phyloP scores from a whole-genome alignment of 2,888 invertebrate genomes.

The Tinea pellionella region DNA sequence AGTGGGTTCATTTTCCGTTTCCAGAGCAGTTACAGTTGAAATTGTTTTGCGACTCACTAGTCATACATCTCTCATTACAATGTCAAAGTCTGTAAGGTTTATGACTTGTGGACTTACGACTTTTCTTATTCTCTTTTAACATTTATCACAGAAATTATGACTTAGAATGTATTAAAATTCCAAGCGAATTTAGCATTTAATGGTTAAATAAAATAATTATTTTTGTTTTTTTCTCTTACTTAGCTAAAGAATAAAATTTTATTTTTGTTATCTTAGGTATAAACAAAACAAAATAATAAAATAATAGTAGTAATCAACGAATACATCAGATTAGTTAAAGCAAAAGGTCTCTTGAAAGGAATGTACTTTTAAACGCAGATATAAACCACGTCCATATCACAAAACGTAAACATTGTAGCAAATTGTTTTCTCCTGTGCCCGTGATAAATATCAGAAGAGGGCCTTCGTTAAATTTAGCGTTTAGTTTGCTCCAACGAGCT shows the following conservation, averaged over 20 bases:
- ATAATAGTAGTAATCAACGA: too few species aligned
- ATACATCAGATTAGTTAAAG: background rate
- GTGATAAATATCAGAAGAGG: conserved; percentile 6
- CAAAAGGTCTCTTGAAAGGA: background rate
- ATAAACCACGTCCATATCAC: background rate
- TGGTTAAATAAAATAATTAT: too few species aligned
- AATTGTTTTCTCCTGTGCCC: conserved; percentile 5
- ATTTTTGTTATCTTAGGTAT: background rate
- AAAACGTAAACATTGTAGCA: conserved; percentile 7
- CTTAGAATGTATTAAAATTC: too few species aligned
- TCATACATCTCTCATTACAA: too few species aligned
- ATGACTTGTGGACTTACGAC: too few species aligned
- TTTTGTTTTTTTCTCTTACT: background rate
- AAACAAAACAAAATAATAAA: background rate
- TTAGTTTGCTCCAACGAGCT: background rate
- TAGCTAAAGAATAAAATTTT: background rate
- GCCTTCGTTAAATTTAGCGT: conserved; percentile 13
- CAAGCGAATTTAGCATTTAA: too few species aligned
- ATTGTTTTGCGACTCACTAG: too few species aligned
- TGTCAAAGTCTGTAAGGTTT: too few species aligned
- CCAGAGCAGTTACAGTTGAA: too few species aligned
- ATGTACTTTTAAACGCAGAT: conserved; percentile 1
- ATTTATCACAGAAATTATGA: too few species aligned
- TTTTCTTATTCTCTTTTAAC: too few species aligned
- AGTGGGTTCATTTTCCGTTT: too few species aligned